phyloP scores from a whole-genome alignment of 2,113 vertebrate genomes.

The Mesoclemmys tuberculata region DNA sequence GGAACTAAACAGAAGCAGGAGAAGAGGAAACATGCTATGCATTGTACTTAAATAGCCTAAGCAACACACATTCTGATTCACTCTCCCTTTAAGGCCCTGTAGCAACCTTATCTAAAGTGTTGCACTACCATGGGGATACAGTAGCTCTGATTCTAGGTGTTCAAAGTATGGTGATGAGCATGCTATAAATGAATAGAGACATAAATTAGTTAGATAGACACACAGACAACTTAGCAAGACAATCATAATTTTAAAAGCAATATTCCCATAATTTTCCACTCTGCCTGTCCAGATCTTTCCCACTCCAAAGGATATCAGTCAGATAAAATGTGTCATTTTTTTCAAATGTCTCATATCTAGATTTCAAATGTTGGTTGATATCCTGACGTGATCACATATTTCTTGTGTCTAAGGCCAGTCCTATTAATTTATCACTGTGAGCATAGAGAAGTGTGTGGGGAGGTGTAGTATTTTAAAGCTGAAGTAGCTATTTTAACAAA shows the following conservation, averaged over 20 bases:
- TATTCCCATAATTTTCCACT: not conserved
- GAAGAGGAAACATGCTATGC: not conserved
- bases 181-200: not conserved
- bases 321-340: not conserved
- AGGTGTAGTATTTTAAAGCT: not conserved
- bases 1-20: not conserved
- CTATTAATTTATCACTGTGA: not conserved
- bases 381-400: not conserved
- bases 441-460: not conserved
- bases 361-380: not conserved
- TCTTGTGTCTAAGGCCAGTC: not conserved
- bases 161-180: not conserved
- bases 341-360: not conserved
- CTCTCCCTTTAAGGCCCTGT: not conserved
- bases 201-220: not conserved
- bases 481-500: not conserved
- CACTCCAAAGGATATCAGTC: not conserved
- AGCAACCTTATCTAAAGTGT: not conserved
- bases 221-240: not conserved
- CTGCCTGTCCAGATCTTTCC: not conserved
- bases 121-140: rapidly evolving
- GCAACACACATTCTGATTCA: not conserved
- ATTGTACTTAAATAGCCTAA: not conserved
- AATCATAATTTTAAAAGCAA: not conserved
- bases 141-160: not conserved